Base-by-base conservation (phyloP, 2,797 vertebrate species). In the Kryptopterus vitreolus region DNA sequence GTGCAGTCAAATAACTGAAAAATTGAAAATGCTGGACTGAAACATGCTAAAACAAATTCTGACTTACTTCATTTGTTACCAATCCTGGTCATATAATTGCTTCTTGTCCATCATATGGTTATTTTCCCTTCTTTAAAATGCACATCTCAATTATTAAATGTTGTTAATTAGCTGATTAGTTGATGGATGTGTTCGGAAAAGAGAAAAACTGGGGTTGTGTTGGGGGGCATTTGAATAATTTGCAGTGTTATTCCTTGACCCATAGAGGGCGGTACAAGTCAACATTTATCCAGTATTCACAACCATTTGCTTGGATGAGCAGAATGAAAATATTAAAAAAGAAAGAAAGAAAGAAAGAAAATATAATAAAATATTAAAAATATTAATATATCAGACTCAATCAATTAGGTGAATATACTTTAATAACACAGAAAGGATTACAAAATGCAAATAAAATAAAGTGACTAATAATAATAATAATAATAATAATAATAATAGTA, bases 251-350 rank as follows among this genome's bases (percentile, higher is more conserved):
- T 62, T n/a, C 26, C 7, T 43, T 78, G 68, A 10, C 59, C 68
- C 52, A 50, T 38, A 82, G 75, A 72, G 48, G 80, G 76, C 24
- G 38, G 12, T 58, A 65, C 20, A 78, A 38, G 9, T 73, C 43
- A 70, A 24, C 38, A 63, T 31, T 24, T 70, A 70, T 18, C 48
- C 68, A 52, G 31, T 70, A 71, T 71, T 71, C 2, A 22, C 20
- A 3, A 72, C 7, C 4, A 52, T 8, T 1, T 68, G 13, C 65
- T 43, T 12, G 24, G 29, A 29, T 50, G 4, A n/a, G 22, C 0
- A 43, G n/a, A n/a, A n/a, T n/a, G n/a, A n/a, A n/a, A n/a, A n/a
- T n/a, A n/a, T n/a, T n/a, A n/a, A n/a, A n/a, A n/a, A n/a, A n/a
- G n/a, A n/a, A n/a, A n/a, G n/a, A n/a, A n/a, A n/a, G n/a, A n/a